Evolutionary conservation across 2,888 invertebrate genomes (phyloP), one percentile per base, ranked within the genome.

Genomic region (Athripsodes cinereus): DNA sequence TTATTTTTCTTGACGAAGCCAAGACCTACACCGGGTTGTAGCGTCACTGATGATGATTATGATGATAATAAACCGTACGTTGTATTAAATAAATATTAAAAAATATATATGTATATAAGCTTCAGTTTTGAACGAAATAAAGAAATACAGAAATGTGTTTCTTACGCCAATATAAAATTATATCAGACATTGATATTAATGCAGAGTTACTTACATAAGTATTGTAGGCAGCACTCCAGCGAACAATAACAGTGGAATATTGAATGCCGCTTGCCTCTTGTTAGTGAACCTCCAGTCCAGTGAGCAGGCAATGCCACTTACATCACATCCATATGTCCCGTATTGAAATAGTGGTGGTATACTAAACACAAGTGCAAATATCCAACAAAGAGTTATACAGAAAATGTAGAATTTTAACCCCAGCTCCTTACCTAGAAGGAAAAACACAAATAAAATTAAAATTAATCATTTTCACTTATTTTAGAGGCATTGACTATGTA

Each of bases 321-420:
- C 66, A 63, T 81, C 81, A 66, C 80, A 81, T 18, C 76, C 74
- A 63, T 76, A 81, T 50, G 72, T 65, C 40, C 81, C 80, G 62
- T 76, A 78, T n/a, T 75, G 72, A 21, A 75, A 64, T 10, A 80
- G 66, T 0, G 81, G 80, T 1, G 79, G 79, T 2, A 71, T 71
- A 1, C 80, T 72, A 61, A 79, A 78, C 50, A 74, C 65, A 40
- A 71, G 66, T 5, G 79, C 70, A 49, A 69, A 70, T 16, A 71
- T 64, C 77, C 79, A 80, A 66, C 77, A 75, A 1, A 73, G 65
- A n/a, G 72, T 71, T 1, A 78, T 70, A 34, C 76, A 66, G 21
- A 69, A 69, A 70, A 76, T 74, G 66, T 80, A 80, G 61, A 75
- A 70, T 63, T 72, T 71, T 59, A 75, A 67, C 59, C 75, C 70